Conservation (phyloP, 1,140 invertebrate genomes). For the Rhopalosiphum maidis region DNA sequence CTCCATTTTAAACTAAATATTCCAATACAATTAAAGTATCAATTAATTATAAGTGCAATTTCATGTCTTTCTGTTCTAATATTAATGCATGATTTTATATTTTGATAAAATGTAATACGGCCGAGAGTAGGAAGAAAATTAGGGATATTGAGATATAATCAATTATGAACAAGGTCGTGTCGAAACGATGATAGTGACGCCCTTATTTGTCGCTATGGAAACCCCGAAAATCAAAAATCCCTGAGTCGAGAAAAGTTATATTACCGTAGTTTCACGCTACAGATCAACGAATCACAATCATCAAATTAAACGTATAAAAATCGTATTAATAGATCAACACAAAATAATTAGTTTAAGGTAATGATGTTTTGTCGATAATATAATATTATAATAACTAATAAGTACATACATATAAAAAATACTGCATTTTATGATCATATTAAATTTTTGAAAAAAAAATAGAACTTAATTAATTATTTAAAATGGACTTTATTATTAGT, state of each 20-base stretch:
- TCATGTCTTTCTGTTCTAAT: not conserved
- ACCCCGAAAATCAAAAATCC: conserved; percentile 27
- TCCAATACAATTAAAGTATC: not conserved
- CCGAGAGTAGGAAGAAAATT: not conserved
- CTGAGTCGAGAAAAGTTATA: not conserved
- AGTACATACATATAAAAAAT: not conserved
- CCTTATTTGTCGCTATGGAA: conserved; percentile 39
- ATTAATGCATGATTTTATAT: not conserved
- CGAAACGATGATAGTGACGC: conserved; percentile 36
- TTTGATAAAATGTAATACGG: not conserved
- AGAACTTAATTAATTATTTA: not conserved
- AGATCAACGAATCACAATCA: conserved; percentile 25
- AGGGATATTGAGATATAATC: conserved; percentile 34
- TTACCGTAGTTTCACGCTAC: not conserved
- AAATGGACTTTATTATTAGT: not conserved
- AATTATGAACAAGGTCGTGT: conserved; percentile 34
- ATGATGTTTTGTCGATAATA: not conserved
- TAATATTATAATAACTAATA: not conserved
- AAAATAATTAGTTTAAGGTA: conserved; percentile 23
- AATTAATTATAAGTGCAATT: not conserved
- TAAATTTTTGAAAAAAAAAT: not conserved
- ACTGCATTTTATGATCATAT: not conserved
- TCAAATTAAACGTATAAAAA: not conserved
- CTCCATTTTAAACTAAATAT: not conserved
- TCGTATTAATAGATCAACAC: not conserved